These are phyloP conservation scores for Meloidogyne floridensis DNA, from an alignment of 1,140 invertebrate genomes.

Conservation along the genomic window DNA sequence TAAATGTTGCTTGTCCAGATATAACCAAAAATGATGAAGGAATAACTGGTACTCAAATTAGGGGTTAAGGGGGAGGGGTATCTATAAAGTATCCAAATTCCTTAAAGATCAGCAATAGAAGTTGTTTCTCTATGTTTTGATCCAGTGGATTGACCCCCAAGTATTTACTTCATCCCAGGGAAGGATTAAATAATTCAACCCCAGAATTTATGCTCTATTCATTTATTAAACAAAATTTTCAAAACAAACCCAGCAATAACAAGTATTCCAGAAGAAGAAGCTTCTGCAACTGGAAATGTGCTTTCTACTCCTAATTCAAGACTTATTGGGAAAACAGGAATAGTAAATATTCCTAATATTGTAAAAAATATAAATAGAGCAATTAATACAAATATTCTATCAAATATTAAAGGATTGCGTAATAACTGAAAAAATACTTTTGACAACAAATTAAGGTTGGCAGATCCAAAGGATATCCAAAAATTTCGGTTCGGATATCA, in stretches of 20 bases:
- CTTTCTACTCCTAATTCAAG: slow-evolving; percentile 55
- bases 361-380: slow-evolving; percentile 39
- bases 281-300: slow-evolving; percentile 54
- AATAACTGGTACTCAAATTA: no score
- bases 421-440: slow-evolving; percentile 42
- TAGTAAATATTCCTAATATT: slow-evolving; percentile 50
- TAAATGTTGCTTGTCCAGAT: no score
- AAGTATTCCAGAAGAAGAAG: slow-evolving; percentile 52
- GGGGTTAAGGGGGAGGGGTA: no score
- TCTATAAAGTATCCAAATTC: no score
- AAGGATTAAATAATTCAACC: no score
- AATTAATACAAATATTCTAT: slow-evolving; percentile 28
- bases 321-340: slow-evolving; percentile 54
- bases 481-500: no score
- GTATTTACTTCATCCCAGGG: not conserved
- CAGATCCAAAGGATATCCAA: no score
- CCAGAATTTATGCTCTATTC: not conserved
- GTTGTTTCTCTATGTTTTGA: no score
- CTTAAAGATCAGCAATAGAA: no score
- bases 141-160: no score
- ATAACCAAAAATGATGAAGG: no score
- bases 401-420: slow-evolving; percentile 29
- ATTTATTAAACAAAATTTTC: not conserved
- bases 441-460: no score
- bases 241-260: slow-evolving; percentile 50